Evolutionary conservation across 2,113 vertebrate species (phyloP), one percentile per base, ranked within the genome.

Genomic region (Candoia aspera): DNA sequence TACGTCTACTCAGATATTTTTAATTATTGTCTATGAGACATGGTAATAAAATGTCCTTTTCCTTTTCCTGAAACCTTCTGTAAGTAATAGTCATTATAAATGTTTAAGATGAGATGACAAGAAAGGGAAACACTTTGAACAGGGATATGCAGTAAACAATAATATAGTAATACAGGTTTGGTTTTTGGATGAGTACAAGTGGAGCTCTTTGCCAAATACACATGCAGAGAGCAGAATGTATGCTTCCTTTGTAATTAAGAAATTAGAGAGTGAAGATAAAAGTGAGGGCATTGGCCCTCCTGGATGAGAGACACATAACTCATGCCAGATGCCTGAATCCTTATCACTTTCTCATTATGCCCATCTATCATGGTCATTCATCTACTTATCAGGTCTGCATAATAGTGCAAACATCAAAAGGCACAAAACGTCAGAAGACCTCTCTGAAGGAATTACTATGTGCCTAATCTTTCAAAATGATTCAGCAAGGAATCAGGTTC

Each of bases 231-330:
- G 37, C 92, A 93, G 88, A 95, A 96, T 95, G 96, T 96, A 96
- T 91, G 85, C 94, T 96, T 96, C 96, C 85, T 95, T 96, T 95
- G 94, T 96, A 96, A 96, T 96, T 97, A 97, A 97, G 95, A 97
- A 98, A 97, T 97, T 96, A 96, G 95, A 96, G 94, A 94, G 84
- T 86, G 93, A 94, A 97, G 96, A 97, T 97, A 96, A 97, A 96
- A 96, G 94, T 91, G 86, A 93, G 92, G 96, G 92, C 94, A 93
- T 95, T 94, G 91, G 95, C 21, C 92, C 92, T 96, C 96, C 94
- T 95, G 88, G 90, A 90, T 54, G 93, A 96, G 87, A 94, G 92
- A 96, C 91, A 94, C 91, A 94, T 95, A 97, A 97, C 88, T 97
- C 95, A 97, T 92, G 94, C 93, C 94, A 97, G 93, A 93, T 92